These are phyloP conservation scores for Saxicola maurus DNA, from an alignment of 2,797 vertebrate genomes.

Conservation along the genomic window DNA sequence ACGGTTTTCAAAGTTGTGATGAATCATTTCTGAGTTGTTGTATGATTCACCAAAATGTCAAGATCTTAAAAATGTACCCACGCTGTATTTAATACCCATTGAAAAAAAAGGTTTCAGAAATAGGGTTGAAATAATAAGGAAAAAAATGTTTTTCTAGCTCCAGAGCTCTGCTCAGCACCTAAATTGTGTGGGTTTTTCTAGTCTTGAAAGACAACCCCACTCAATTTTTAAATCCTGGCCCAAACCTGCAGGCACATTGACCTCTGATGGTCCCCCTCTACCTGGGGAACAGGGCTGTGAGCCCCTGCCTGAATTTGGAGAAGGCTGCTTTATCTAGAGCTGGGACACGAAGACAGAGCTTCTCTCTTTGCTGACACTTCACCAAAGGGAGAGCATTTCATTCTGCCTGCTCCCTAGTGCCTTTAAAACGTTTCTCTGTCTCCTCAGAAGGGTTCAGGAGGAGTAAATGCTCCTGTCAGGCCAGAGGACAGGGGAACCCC, in stretches of 20 bases:
- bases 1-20: conserved; percentile 53
- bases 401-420: not conserved
- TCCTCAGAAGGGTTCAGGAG: not conserved
- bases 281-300: accelerated
- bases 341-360: not conserved
- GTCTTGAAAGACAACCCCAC: not conserved
- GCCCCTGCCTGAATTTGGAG: not conserved
- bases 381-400: not conserved
- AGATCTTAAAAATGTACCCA: conserved; percentile 17
- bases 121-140: not conserved
- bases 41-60: conserved; percentile 36
- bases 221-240: not conserved
- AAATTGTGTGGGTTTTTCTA: not conserved
- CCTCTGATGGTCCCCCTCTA: accelerated
- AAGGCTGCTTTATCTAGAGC: not conserved
- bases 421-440: not conserved
- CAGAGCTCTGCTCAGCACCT: not conserved
- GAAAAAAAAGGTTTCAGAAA: not conserved
- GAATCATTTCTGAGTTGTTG: conserved; percentile 52
- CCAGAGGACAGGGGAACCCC: not conserved
- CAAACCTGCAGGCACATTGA: not conserved
- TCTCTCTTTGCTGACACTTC: not conserved
- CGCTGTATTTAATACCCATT: conserved; percentile 3
- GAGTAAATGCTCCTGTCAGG: not conserved
- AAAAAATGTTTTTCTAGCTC: conserved; percentile 2